phyloP scores from a whole-genome alignment of 2,113 vertebrate genomes.

The Ailuropoda melanoleuca region DNA sequence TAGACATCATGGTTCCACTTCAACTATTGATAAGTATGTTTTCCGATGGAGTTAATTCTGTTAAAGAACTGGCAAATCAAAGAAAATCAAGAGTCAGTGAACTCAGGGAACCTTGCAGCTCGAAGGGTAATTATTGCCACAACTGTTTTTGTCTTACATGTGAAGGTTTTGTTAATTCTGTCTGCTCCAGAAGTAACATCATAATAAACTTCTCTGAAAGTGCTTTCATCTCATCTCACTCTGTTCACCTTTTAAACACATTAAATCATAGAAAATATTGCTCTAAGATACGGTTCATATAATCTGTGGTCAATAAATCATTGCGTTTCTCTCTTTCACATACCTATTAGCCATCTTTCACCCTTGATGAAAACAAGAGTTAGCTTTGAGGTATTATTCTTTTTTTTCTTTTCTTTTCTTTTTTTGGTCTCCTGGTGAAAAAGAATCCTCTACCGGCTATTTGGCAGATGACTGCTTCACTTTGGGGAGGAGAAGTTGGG shows the following conservation, averaged over 20 bases:
- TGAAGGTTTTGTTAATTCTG: slow-evolving; percentile 15
- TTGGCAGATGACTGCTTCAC: not conserved
- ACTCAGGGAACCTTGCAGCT: slow-evolving; percentile 90
- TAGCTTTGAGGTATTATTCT: not conserved
- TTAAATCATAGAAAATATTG: slow-evolving; percentile 9
- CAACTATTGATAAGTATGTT: slow-evolving; percentile 98
- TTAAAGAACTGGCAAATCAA: slow-evolving; percentile 98
- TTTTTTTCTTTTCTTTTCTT: not conserved
- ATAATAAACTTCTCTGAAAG: slow-evolving; percentile 39
- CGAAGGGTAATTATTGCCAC: slow-evolving; percentile 90
- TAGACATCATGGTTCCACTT: slow-evolving; percentile 98
- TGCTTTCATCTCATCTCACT: not conserved
- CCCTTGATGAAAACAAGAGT: not conserved
- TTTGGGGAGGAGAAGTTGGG: not conserved
- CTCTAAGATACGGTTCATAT: not conserved
- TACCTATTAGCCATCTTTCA: not conserved
- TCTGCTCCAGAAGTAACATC: not conserved
- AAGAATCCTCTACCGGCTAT: not conserved
- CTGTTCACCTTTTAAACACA: slow-evolving; percentile 4
- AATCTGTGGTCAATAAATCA: not conserved
- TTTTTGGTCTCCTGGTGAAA: not conserved
- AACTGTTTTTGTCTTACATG: slow-evolving; percentile 26
- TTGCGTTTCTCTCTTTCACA: not conserved
- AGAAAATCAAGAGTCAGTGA: slow-evolving; percentile 92
- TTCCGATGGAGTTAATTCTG: slow-evolving; percentile 98